These are phyloP conservation scores for Bergia puertoricense DNA, from an alignment of 92 coral and sea anemone species.

Conservation along the genomic window DNA sequence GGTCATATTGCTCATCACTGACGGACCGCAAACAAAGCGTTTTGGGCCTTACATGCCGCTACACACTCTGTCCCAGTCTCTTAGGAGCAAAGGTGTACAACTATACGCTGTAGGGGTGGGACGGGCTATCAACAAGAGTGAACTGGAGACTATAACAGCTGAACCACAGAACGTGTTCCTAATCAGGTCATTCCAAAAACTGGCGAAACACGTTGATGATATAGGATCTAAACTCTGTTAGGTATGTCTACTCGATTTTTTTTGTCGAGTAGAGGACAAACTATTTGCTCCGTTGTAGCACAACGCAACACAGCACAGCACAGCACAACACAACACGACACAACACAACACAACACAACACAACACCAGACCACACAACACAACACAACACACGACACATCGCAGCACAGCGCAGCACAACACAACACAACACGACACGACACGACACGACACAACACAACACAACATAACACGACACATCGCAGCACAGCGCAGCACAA, in stretches of 20 bases:
- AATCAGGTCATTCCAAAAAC: background rate
- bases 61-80: constrained; percentile 8
- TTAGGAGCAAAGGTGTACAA: constrained; percentile 28
- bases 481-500: too few species aligned
- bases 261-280: background rate
- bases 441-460: too few species aligned
- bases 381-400: too few species aligned
- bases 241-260: background rate
- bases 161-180: background rate
- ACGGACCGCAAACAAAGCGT: constrained; percentile 14
- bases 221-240: background rate
- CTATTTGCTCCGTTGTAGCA: background rate
- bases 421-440: too few species aligned
- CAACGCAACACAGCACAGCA: too few species aligned
- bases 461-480: too few species aligned
- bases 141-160: constrained; percentile 22
- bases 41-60: background rate
- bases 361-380: too few species aligned
- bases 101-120: constrained; percentile 32
- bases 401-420: too few species aligned
- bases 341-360: too few species aligned
- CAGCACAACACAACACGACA: too few species aligned
- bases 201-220: background rate
- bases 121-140: background rate
- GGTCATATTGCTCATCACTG: constrained; percentile 16